Conservation (phyloP, 2,797 vertebrate species). For the Urophycis tenuis region DNA sequence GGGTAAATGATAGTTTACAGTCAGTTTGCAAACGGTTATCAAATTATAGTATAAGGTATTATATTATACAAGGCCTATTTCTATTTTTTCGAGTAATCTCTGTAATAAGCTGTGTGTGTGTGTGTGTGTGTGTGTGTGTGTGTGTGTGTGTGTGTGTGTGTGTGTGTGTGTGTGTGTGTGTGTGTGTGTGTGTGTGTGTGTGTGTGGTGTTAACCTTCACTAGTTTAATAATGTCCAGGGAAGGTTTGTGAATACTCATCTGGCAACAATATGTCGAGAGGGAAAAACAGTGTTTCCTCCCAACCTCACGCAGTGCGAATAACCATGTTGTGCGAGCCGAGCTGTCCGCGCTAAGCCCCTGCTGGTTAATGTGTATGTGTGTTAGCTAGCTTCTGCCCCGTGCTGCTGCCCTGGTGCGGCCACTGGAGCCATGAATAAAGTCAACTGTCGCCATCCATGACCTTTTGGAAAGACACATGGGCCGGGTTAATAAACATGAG, state of each 20-base stretch:
- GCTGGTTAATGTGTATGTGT: not conserved
- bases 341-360: not conserved
- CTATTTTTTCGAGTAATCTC: not conserved
- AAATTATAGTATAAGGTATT: not conserved
- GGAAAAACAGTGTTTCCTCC: not conserved
- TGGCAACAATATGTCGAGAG: not conserved
- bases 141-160: not conserved
- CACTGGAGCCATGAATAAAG: not conserved
- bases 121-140: not conserved
- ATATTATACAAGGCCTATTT: not conserved
- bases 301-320: slow-evolving; percentile 9
- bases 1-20: too few relatives aligned
- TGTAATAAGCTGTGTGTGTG: not conserved
- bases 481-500: not conserved
- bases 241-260: slow-evolving; percentile 17
- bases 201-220: slow-evolving; percentile 35
- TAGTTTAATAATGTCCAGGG: slow-evolving; percentile 44
- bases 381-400: not conserved
- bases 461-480: not conserved
- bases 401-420: not conserved
- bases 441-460: not conserved
- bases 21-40: too few relatives aligned
- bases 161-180: not conserved
- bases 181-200: not conserved
- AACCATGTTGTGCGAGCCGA: slow-evolving; percentile 28